phyloP scores from a whole-genome alignment of 2,797 vertebrate species.

The Mycteria americana region DNA sequence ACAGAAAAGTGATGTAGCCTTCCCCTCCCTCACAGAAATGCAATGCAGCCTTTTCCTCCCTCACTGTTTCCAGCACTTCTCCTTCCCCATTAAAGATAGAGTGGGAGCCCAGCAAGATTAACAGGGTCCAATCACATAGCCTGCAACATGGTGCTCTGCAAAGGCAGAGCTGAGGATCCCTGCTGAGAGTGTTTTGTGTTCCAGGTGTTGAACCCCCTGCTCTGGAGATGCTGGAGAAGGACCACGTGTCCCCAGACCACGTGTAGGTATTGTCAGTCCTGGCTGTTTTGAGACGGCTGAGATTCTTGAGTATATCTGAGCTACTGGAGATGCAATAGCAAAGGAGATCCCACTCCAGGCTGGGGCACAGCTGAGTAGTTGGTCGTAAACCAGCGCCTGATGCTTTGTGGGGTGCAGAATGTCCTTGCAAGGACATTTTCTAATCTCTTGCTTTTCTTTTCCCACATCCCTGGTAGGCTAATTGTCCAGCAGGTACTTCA shows the following conservation, averaged over 20 bases:
- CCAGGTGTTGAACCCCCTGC: conserved; percentile 65
- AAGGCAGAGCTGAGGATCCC: not conserved
- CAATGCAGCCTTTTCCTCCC: not conserved
- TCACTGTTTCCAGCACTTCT: not conserved
- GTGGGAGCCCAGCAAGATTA: not conserved
- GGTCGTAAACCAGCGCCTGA: not conserved
- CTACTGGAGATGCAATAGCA: not conserved
- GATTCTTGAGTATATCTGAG: not conserved
- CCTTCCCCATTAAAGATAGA: not conserved
- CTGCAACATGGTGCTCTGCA: not conserved
- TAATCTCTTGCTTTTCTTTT: not conserved
- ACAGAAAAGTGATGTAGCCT: not conserved
- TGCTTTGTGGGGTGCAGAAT: not conserved
- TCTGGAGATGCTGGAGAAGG: conserved; percentile 71
- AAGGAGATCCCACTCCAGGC: not conserved
- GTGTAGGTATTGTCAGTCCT: conserved; percentile 76
- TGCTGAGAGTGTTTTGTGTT: conserved; percentile 74
- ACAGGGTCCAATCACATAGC: accelerated
- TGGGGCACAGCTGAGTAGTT: not conserved
- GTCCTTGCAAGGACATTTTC: not conserved
- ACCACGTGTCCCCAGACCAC: conserved; percentile 70
- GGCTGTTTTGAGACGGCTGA: not conserved
- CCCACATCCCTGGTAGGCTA: conserved; percentile 75
- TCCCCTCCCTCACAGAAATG: not conserved
- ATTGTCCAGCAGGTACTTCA: conserved; percentile 94